Percentiles rank a stretch among this genome's conserved stretches.
Evolutionary conservation across 1,140 invertebrate species (phyloP).

Genomic region (Solenopsis invicta): DNA sequence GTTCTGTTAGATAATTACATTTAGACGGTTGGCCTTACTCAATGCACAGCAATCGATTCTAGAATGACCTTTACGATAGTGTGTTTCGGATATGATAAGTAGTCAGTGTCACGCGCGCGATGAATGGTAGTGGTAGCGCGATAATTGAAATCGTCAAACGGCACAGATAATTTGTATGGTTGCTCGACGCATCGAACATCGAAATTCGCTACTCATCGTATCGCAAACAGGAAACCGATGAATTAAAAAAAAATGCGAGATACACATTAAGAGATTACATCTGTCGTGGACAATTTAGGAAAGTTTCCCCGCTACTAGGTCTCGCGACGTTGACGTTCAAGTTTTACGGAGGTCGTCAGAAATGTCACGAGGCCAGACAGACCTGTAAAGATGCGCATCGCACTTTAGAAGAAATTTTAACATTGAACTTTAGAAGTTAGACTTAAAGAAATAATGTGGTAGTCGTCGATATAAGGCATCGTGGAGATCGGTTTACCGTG

Average conservation of each 20-base stretch:
- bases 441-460: background rate
- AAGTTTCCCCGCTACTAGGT: background rate
- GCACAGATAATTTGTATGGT: background rate
- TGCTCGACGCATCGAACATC: no score
- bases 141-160: constrained; percentile 8
- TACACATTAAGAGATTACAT: background rate
- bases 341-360: constrained; percentile 1
- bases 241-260: background rate
- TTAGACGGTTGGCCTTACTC: background rate
- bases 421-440: background rate
- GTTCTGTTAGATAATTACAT: background rate
- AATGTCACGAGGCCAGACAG: background rate
- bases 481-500: background rate
- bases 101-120: constrained; percentile 23
- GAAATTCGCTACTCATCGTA: background rate
- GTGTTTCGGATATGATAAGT: background rate
- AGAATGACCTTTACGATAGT: background rate
- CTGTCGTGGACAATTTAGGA: background rate
- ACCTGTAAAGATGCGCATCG: background rate
- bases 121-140: background rate
- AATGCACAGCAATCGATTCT: background rate
- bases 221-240: background rate
- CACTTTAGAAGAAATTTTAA: background rate
- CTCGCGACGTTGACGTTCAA: constrained; percentile 6
- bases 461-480: background rate